Percentiles rank a stretch among this genome's conserved stretches.
These are phyloP conservation scores for Turnix velox DNA, from an alignment of 2,113 vertebrate genomes.

Conservation along the genomic window DNA sequence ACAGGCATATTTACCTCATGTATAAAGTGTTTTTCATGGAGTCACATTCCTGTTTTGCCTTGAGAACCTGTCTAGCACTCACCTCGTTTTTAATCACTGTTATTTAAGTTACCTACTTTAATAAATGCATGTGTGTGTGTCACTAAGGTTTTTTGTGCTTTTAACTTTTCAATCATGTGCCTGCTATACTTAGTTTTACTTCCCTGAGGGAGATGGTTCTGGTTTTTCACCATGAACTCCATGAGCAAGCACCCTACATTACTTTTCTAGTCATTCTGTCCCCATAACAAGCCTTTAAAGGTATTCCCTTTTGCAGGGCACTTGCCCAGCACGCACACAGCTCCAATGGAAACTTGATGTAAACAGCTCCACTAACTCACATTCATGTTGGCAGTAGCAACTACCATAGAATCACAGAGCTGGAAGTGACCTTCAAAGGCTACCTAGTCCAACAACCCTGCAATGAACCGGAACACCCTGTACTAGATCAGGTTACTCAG, in stretches of 20 bases:
- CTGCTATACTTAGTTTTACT: background rate
- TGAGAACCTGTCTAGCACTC: background rate
- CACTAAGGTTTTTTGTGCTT: background rate
- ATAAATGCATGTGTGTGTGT: background rate
- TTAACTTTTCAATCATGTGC: background rate
- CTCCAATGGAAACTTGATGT: background rate
- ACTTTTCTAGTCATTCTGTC: background rate
- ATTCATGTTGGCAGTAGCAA: no score
- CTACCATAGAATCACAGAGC: no score
- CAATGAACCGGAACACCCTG: no score
- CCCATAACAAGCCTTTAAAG: background rate
- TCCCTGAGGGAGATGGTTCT: background rate
- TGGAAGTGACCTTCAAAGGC: no score
- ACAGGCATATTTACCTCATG: background rate
- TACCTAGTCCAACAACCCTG: no score
- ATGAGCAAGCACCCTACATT: background rate
- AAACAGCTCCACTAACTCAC: background rate
- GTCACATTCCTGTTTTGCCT: background rate
- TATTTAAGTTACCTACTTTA: background rate
- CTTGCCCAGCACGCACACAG: background rate
- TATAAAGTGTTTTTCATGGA: background rate
- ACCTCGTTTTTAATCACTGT: background rate
- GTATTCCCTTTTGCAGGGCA: background rate
- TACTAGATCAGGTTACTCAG: no score
- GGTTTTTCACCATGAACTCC: background rate